These are phyloP conservation scores for Hyperopisus bebe DNA, from an alignment of 2,113 vertebrate species.

Conservation along the genomic window DNA sequence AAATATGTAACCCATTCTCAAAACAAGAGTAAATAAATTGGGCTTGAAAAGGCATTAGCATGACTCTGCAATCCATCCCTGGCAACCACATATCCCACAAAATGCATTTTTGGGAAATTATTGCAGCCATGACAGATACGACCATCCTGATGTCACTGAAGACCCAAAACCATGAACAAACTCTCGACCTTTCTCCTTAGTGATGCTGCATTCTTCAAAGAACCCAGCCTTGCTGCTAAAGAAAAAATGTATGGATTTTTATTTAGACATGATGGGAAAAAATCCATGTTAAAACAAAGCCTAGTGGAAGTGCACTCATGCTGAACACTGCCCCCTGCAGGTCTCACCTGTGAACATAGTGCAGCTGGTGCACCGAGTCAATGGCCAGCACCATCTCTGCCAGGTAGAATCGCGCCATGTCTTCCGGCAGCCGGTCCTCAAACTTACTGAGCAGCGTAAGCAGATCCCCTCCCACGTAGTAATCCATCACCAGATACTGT, in stretches of 20 bases:
- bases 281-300: no score
- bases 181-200: background rate
- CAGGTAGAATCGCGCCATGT: constrained; percentile 97
- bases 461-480: constrained; percentile 96
- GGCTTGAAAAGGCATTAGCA: background rate
- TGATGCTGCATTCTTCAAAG: background rate
- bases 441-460: constrained; percentile 98
- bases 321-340: background rate
- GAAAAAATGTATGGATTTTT: background rate
- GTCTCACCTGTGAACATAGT: constrained; percentile 92
- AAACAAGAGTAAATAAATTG: background rate
- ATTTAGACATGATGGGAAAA: background rate
- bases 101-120: background rate
- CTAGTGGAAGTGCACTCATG: background rate
- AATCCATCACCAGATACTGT: constrained; percentile 99
- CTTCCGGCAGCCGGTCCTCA: constrained; percentile 93
- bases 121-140: background rate
- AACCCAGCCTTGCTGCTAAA: background rate
- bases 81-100: background rate
- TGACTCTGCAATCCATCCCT: background rate
- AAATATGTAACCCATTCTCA: background rate
- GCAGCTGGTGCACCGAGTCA: constrained; percentile 93
- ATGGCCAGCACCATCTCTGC: constrained; percentile 98
- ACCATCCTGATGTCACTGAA: background rate
- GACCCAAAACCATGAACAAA: background rate